Evolutionary conservation across 2,888 invertebrate species (phyloP).

Genomic region (Stenodera caucasica): DNA sequence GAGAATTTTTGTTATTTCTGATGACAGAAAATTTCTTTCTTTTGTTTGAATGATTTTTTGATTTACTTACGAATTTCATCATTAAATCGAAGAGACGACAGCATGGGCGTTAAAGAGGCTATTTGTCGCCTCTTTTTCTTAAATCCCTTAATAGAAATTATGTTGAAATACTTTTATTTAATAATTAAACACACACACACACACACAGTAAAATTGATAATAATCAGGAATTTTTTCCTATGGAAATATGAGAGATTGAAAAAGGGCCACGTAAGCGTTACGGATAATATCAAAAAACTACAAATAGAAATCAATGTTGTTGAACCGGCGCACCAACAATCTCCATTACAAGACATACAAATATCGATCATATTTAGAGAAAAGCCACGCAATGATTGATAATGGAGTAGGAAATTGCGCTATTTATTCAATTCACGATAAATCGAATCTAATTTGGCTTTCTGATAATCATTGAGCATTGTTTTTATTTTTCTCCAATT

Average conservation of each 20-base stretch:
- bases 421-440: no score
- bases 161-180: slow-evolving; percentile 27
- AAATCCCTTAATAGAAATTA: slow-evolving; percentile 30
- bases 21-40: neutral
- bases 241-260: no score
- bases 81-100: slow-evolving; percentile 49
- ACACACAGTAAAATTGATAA: no score
- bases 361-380: slow-evolving; percentile 29
- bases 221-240: no score
- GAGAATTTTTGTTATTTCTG: neutral
- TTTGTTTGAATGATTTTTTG: neutral
- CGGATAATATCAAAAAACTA: slow-evolving; percentile 11
- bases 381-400: no score
- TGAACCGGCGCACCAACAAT: slow-evolving; percentile 29
- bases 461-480: neutral
- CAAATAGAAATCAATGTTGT: slow-evolving; percentile 25
- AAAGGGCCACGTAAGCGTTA: slow-evolving; percentile 28
- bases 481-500: no score
- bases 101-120: slow-evolving; percentile 51
- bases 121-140: slow-evolving; percentile 38
- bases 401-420: no score
- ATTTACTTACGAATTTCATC: slow-evolving; percentile 42
- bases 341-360: neutral
- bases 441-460: no score
- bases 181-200: slow-evolving; percentile 22